A percentile compares a stretch with the other conserved stretches of the same genome.
Conservation (phyloP, 2,797 vertebrate genomes). For the Rhynchonycteris naso region DNA sequence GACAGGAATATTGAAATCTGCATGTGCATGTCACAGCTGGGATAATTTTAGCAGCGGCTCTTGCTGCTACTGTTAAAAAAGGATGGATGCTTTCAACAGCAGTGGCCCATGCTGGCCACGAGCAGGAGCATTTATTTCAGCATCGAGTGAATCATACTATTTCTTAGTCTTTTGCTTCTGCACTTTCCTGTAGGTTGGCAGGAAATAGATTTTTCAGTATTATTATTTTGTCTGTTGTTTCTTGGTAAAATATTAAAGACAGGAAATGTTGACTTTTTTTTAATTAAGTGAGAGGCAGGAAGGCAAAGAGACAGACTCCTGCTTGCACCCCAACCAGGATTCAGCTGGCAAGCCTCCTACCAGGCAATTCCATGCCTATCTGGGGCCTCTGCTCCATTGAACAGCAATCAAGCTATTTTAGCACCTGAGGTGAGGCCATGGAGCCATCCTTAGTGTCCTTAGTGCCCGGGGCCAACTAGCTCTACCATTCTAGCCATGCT, state of each 20-base stretch:
- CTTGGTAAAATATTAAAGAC: not conserved
- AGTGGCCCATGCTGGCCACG: fast-evolving
- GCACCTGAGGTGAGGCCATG: too few species aligned
- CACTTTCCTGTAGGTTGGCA: slow-evolving; percentile 3
- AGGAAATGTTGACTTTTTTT: not conserved
- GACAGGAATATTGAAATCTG: slow-evolving; percentile 24
- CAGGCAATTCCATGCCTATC: too few species aligned
- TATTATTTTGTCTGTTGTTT: slow-evolving; percentile 21
- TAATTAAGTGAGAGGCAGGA: too few species aligned
- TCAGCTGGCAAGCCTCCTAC: too few species aligned
- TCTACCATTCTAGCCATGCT: too few species aligned
- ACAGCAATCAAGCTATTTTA: too few species aligned
- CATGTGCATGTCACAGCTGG: not conserved
- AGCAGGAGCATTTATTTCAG: not conserved
- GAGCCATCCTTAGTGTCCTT: too few species aligned
- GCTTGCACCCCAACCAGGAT: too few species aligned
- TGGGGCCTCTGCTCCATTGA: too few species aligned
- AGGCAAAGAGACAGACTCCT: too few species aligned
- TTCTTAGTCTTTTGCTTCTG: slow-evolving; percentile 9
- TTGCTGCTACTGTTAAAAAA: not conserved
- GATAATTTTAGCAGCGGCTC: not conserved
- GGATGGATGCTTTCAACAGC: not conserved
- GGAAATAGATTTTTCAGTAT: not conserved
- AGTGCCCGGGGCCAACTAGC: too few species aligned
- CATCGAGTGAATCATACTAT: not conserved